Evolutionary conservation across 2,113 vertebrate species (phyloP).

Genomic region (Cyanoramphus novaezelandiae): DNA sequence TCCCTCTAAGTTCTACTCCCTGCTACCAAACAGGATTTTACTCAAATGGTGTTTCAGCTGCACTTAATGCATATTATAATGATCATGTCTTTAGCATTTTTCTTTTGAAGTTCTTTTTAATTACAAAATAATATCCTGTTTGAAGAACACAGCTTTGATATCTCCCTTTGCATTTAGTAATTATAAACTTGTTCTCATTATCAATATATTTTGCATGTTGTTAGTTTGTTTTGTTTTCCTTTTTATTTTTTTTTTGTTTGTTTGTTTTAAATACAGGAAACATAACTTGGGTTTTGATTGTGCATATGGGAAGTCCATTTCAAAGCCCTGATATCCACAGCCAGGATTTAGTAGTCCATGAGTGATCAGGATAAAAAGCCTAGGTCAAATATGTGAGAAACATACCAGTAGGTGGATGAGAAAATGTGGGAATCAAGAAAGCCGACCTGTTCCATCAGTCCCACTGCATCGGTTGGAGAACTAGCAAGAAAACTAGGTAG

Average conservation of each 20-base stretch:
- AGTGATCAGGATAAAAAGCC: background rate
- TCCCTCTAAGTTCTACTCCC: background rate
- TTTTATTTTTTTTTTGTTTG: background rate
- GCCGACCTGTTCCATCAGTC: background rate
- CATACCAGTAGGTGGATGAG: background rate
- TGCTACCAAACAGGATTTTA: constrained; percentile 57
- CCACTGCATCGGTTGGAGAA: background rate
- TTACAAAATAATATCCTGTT: constrained; percentile 75
- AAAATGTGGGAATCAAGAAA: background rate
- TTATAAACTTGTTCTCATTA: constrained; percentile 58
- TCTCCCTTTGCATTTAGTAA: constrained; percentile 66
- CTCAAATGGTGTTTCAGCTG: constrained; percentile 62
- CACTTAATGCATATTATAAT: constrained; percentile 62
- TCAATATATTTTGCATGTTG: constrained; percentile 42
- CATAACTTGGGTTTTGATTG: background rate
- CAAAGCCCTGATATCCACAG: background rate
- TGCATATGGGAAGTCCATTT: background rate
- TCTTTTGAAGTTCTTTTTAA: constrained; percentile 74
- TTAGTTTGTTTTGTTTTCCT: constrained; percentile 43
- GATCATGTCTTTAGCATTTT: constrained; percentile 64
- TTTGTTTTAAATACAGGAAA: background rate
- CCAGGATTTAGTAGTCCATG: background rate
- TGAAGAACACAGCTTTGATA: constrained; percentile 74
- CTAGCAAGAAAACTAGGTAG: too few species aligned
- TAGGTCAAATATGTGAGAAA: background rate